Percentiles rank a stretch among this genome's conserved stretches.
phyloP scores from a whole-genome alignment of 2,797 vertebrate genomes.

The Gephyroberyx darwinii region DNA sequence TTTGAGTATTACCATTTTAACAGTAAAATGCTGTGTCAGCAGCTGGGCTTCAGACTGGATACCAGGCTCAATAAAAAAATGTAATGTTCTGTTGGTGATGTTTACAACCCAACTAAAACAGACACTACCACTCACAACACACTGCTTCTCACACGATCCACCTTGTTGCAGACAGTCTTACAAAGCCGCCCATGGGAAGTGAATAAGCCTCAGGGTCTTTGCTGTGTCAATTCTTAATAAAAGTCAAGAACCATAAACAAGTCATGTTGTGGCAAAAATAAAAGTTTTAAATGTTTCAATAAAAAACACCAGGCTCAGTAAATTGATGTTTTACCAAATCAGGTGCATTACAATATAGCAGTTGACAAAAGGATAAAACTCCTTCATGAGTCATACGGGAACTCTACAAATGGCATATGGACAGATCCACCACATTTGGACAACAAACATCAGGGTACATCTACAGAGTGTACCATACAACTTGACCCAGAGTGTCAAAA shows the following conservation, averaged over 20 bases:
- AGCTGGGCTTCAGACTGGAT: too few relatives aligned
- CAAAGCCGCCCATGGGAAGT: too few relatives aligned
- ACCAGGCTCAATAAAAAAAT: too few relatives aligned
- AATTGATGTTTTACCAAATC: slow-evolving; percentile 80
- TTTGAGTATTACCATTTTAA: too few relatives aligned
- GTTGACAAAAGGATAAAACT: slow-evolving; percentile 83
- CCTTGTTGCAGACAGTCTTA: too few relatives aligned
- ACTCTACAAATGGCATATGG: slow-evolving; percentile 82
- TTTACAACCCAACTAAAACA: too few relatives aligned
- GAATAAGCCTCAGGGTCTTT: too few relatives aligned
- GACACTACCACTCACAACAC: too few relatives aligned
- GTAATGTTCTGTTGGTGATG: too few relatives aligned
- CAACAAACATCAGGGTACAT: slow-evolving; percentile 72
- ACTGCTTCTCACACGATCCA: too few relatives aligned
- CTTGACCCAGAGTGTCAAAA: slow-evolving; percentile 70
- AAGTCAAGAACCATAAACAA: slow-evolving; percentile 62
- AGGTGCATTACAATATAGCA: slow-evolving; percentile 76
- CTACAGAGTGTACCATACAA: slow-evolving; percentile 75
- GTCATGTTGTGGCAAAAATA: slow-evolving; percentile 81
- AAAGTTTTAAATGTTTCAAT: slow-evolving; percentile 82
- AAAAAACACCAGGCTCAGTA: slow-evolving; percentile 80
- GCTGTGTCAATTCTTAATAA: too few relatives aligned
- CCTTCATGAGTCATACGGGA: slow-evolving; percentile 68
- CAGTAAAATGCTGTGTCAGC: too few relatives aligned
- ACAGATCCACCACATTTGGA: slow-evolving; percentile 76